Conservation (phyloP, 2,113 vertebrate species). For the rabbit (Oryctolagus cuniculus) region mOryCun1.1 NC_091441.1:741501-742000, state of each 20-base stretch:
- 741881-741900: background rate
- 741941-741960: slow-evolving; percentile 28
- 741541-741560: slow-evolving; percentile 59
- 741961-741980: slow-evolving; percentile 2
- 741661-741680: background rate
- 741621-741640: background rate
- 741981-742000: slow-evolving; percentile 50
- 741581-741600: too few species aligned
- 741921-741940: slow-evolving; percentile 51
- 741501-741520: slow-evolving; percentile 51
- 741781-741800: slow-evolving; percentile 57
- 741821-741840: slow-evolving; percentile 71
- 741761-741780: slow-evolving; percentile 37
- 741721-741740: background rate
- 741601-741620: background rate
- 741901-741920: slow-evolving; percentile 3
- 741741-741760: too few species aligned
- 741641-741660: background rate
- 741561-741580: background rate
- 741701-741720: background rate
- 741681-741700: background rate
- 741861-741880: slow-evolving; percentile 34
- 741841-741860: background rate
- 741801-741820: slow-evolving; percentile 69
- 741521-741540: slow-evolving; percentile 45